Percentiles rank a stretch among this genome's conserved stretches.
Evolutionary conservation across 2,888 invertebrate genomes (phyloP).

Genomic region (Deilephila porcellus): DNA sequence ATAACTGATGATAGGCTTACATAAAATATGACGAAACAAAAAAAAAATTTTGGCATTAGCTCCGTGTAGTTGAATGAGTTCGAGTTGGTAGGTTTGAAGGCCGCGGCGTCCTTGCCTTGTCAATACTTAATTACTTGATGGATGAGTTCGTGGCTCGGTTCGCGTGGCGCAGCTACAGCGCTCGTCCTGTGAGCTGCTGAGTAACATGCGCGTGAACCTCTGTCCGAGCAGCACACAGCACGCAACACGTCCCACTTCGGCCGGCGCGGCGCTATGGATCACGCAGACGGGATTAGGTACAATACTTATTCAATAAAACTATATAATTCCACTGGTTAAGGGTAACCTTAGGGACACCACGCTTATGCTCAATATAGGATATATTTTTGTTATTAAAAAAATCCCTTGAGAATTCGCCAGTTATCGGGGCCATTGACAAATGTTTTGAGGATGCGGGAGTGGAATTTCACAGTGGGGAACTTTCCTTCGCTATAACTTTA

Average conservation of each 20-base stretch:
- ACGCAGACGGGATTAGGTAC: background rate
- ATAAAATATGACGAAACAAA: too few relatives aligned
- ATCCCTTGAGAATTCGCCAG: too few relatives aligned
- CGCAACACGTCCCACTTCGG: background rate
- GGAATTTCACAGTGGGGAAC: too few relatives aligned
- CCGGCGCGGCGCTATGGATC: background rate
- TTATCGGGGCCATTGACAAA: too few relatives aligned
- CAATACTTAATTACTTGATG: constrained; percentile 12
- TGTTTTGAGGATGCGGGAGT: too few relatives aligned
- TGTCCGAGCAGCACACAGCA: too few relatives aligned
- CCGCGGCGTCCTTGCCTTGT: background rate
- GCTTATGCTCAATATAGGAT: background rate
- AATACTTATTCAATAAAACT: constrained; percentile 3
- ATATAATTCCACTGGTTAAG: background rate
- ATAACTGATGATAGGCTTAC: too few relatives aligned
- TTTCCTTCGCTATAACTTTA: too few relatives aligned
- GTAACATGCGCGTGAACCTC: too few relatives aligned
- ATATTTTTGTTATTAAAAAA: background rate
- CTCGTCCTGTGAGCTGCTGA: background rate
- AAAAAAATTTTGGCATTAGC: background rate
- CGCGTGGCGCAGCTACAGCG: background rate
- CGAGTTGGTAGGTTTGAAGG: background rate
- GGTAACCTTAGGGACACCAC: background rate
- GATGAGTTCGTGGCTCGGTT: background rate
- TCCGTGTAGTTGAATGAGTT: background rate